A percentile compares a stretch with the other conserved stretches of the same genome.
Evolutionary conservation across 2,888 invertebrate species (phyloP).

Genomic region (Philhelius pedissequus): DNA sequence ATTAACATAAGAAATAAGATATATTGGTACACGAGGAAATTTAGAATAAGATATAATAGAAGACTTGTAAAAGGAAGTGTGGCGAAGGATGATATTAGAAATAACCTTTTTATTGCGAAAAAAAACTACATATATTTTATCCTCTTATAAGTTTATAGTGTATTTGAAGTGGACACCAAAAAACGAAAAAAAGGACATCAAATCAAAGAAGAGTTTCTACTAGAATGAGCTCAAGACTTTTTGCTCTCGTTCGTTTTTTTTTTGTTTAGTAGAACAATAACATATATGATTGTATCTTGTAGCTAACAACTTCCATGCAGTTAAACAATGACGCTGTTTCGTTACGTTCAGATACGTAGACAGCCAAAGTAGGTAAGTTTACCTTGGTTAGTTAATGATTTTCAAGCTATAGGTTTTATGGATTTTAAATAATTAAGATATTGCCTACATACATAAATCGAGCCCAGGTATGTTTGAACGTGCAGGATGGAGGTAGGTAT

Average conservation of each 20-base stretch:
- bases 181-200: background rate
- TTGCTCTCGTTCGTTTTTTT: background rate
- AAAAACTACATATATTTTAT: constrained; percentile 26
- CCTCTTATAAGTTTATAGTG: constrained; percentile 37
- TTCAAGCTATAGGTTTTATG: no score
- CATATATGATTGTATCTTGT: no score
- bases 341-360: no score
- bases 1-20: no score
- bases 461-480: no score
- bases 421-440: no score
- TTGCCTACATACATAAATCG: no score
- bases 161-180: background rate
- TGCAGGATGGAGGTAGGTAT: no score
- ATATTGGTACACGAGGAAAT: constrained; percentile 54
- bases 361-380: no score
- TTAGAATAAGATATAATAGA: constrained; percentile 49
- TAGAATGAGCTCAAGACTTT: constrained; percentile 31
- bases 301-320: no score
- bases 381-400: no score
- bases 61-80: constrained; percentile 14
- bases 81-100: background rate
- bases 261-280: constrained; percentile 15
- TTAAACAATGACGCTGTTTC: no score
- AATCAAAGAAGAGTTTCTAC: constrained; percentile 28
- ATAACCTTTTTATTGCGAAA: constrained; percentile 16